Conservation (phyloP, 2,888 invertebrate genomes). For the Gordius sp. region DNA sequence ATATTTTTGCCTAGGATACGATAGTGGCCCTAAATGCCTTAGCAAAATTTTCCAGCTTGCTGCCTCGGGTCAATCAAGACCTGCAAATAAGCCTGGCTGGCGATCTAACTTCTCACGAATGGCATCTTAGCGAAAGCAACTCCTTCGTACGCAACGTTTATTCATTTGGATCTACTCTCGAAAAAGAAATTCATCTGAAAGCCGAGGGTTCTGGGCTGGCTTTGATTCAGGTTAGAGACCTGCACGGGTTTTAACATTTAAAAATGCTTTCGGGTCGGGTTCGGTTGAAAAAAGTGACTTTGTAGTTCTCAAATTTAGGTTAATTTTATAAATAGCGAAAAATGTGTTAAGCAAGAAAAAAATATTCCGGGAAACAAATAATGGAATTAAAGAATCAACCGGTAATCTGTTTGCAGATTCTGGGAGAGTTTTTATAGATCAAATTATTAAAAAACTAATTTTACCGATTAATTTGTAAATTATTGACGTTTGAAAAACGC, state of each 20-base stretch:
- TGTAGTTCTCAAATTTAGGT: too few relatives aligned
- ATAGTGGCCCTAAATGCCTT: not conserved
- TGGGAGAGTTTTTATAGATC: too few relatives aligned
- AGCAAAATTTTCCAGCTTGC: not conserved
- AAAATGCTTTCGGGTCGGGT: too few relatives aligned
- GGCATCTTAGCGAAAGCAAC: not conserved
- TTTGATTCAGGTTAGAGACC: constrained; percentile 31
- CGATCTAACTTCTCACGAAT: not conserved
- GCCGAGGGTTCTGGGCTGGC: constrained; percentile 55
- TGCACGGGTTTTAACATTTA: not conserved
- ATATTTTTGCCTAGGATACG: not conserved
- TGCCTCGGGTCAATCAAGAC: not conserved
- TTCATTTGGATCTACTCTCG: constrained; percentile 21
- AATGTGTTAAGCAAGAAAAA: too few relatives aligned
- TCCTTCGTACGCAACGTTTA: constrained; percentile 20
- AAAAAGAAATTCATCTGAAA: constrained; percentile 30
- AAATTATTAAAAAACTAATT: too few relatives aligned
- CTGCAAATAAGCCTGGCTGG: not conserved
- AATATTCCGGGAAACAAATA: too few relatives aligned
- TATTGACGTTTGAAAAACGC: too few relatives aligned
- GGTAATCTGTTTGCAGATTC: too few relatives aligned
- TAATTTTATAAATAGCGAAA: too few relatives aligned
- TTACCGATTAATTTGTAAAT: too few relatives aligned
- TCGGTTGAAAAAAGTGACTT: too few relatives aligned
- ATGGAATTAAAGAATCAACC: too few relatives aligned